Conservation (phyloP, 2,888 invertebrate species). For the Rapana venosa region DNA sequence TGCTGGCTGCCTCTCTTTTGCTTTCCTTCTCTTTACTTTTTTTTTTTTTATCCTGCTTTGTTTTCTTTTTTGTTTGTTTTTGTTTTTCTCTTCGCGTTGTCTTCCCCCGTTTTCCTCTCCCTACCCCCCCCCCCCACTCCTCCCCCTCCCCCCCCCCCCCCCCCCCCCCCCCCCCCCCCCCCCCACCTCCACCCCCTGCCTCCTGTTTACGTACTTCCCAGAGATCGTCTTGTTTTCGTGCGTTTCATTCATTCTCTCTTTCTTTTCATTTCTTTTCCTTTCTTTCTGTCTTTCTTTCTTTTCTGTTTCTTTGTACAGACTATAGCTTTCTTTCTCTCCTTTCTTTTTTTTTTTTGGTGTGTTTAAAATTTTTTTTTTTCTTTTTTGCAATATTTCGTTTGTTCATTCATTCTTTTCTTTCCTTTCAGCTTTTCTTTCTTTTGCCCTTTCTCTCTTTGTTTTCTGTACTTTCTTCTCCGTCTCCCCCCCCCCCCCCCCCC, state of each 20-base stretch:
- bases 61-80: not conserved
- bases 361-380: no score
- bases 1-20: not conserved
- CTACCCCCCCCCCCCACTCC: not conserved
- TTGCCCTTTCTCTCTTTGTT: no score
- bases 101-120: not conserved
- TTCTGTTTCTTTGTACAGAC: not conserved
- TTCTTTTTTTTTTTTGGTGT: no score
- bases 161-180: not conserved
- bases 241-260: not conserved
- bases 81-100: not conserved
- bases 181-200: not conserved
- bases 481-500: constrained; percentile 29
- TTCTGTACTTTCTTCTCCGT: not conserved
- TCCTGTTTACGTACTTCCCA: not conserved
- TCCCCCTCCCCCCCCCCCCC: not conserved
- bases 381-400: no score
- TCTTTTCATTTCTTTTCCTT: not conserved
- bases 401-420: no score
- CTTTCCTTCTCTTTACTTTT: not conserved
- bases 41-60: not conserved
- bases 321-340: not conserved
- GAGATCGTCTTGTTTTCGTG: no score
- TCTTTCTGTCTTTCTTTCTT: not conserved
- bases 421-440: no score